Evolutionary conservation across 2,888 invertebrate genomes (phyloP), one percentile per base, ranked within the genome.

Genomic region (Mactromeris polynyma): DNA sequence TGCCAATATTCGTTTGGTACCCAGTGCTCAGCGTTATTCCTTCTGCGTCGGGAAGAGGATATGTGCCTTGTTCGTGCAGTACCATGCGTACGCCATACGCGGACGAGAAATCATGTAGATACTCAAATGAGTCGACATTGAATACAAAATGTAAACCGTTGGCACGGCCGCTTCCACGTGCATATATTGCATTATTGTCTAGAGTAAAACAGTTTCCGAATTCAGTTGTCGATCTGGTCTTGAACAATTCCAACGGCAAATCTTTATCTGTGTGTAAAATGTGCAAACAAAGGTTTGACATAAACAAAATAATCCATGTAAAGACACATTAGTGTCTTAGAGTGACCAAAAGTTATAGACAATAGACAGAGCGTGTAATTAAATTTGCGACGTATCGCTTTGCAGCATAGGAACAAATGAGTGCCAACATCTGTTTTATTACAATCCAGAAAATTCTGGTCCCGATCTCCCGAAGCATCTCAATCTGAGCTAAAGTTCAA

Each of bases 161-260:
- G 7, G 26, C 17, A 1, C 11, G 26, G 7, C 79, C 85, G 26
- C 79, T 79, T 26, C 79, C 79, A 38, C 38, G 51, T 9, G 78
- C 78, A 21, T 58, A 17, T 36, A 85, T 14, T 7, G n/a, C 26
- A 26, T 79, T 42, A 14, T 19, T 6, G n/a, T 85, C 85, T 2
- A 85, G 40, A 0, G 85, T 85, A 42, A 58, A 85, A 38, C 85
- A 85, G 51, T 85, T 85, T 26, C 85, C 85, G 11, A 26, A 64
- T 64, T 64, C 11, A 26, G n/a, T 0, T n/a, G 80, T 26, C 42
- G 36, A 51, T 46, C 9, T n/a, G 6, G 31, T 40, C 31, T 19
- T 42, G 31, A 42, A 46, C 51, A 51, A 26, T 17, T 19, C 11
- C 0, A 31, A 42, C 21, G 42, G 46, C n/a, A 80, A 51, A 26